Conservation (phyloP, 2,113 vertebrate species). For the Zosterops pallidus region DNA sequence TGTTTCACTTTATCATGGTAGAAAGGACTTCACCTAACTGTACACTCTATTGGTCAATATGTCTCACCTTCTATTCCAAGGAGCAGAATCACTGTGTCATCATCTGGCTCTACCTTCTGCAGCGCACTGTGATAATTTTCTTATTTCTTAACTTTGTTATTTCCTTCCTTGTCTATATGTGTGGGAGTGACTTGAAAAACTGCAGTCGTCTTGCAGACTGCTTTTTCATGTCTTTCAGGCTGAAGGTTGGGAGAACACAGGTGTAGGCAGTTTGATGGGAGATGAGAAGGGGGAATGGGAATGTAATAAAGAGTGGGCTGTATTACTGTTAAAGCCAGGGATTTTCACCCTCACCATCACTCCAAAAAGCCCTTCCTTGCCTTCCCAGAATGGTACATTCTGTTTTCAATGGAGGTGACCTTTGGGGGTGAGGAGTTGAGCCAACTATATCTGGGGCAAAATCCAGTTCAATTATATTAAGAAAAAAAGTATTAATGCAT, state of each 20-base stretch:
- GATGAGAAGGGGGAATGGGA: conserved; percentile 5
- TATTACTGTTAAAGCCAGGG: not conserved
- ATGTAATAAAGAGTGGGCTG: not conserved
- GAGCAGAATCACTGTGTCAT: not conserved
- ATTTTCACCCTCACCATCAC: not conserved
- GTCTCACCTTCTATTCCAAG: not conserved
- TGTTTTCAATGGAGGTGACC: not conserved
- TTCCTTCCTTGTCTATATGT: not conserved
- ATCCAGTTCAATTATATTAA: not conserved
- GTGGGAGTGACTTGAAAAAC: conserved; percentile 21
- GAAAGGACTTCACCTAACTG: not conserved
- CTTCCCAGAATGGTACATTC: not conserved
- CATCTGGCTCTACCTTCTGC: not conserved
- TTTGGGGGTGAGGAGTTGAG: not conserved
- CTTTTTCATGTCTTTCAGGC: conserved; percentile 28
- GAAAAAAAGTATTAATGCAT: not conserved
- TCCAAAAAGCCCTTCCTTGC: not conserved
- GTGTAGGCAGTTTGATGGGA: conserved; percentile 20
- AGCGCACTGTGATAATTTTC: not conserved
- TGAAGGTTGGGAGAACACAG: not conserved
- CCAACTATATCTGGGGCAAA: not conserved
- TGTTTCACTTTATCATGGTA: not conserved
- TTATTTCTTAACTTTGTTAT: not conserved
- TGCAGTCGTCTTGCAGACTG: not conserved
- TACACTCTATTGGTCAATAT: not conserved